phyloP scores from a whole-genome alignment of 2,113 vertebrate species.

The Mormoops blainvillei region DNA sequence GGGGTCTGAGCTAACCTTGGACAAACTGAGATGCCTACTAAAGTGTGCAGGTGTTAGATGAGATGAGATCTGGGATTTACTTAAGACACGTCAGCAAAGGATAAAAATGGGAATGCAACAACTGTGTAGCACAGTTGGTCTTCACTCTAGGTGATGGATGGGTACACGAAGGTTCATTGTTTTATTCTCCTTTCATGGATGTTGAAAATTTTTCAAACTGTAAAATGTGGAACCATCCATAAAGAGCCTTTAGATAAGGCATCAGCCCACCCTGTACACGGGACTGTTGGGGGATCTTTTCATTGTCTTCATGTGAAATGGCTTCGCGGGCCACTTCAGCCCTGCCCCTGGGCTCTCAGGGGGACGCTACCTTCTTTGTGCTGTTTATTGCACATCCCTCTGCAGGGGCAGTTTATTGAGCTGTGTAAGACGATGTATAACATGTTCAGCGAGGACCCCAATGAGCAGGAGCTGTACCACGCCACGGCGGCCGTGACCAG shows the following conservation, averaged over 20 bases:
- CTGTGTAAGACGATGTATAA: slow-evolving; percentile 97
- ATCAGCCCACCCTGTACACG: rapidly evolving
- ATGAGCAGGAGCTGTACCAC: slow-evolving; percentile 96
- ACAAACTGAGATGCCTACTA: rapidly evolving
- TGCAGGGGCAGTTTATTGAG: slow-evolving; percentile 96
- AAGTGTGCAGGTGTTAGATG: not conserved
- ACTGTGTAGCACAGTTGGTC: not conserved
- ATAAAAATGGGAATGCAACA: not conserved
- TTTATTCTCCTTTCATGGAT: not conserved
- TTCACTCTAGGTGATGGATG: too few relatives aligned
- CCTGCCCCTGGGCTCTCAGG: rapidly evolving
- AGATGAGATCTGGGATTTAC: not conserved
- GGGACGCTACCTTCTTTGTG: not conserved
- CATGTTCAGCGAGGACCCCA: slow-evolving; percentile 96
- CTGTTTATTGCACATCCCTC: not conserved
- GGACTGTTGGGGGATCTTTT: not conserved
- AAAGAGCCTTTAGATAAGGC: not conserved
- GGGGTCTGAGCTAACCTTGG: not conserved
- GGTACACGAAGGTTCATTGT: not conserved
- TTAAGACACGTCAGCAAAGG: not conserved
- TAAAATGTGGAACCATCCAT: not conserved
- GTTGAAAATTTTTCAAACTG: not conserved
- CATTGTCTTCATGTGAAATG: not conserved
- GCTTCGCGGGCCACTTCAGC: not conserved
- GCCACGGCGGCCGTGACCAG: slow-evolving; percentile 96